Conservation (phyloP, 1,140 invertebrate species). For the Caligus rogercresseyi region DNA sequence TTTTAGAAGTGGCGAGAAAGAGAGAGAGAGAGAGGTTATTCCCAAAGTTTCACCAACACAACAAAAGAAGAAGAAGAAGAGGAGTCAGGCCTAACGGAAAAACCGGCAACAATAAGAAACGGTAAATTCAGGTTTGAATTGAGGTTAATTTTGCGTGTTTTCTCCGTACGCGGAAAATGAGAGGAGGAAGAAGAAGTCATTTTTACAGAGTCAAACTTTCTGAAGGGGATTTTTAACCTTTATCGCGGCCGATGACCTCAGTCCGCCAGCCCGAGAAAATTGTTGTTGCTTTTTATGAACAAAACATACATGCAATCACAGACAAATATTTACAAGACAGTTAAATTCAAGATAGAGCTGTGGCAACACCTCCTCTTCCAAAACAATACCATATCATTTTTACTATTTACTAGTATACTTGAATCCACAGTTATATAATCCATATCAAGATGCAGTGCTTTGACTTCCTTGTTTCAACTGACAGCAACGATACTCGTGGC, state of each 20-base stretch:
- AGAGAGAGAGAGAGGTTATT: too few species aligned
- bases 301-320: too few species aligned
- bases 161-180: neutral
- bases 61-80: neutral
- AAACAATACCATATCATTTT: too few species aligned
- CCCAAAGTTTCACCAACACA: too few species aligned
- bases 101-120: neutral
- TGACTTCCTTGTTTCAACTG: neutral
- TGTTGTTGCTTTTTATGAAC: neutral
- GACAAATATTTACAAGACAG: neutral
- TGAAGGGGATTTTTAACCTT: neutral
- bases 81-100: neutral
- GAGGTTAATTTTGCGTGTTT: neutral
- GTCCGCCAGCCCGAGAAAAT: neutral
- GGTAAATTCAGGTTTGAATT: neutral
- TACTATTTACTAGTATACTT: too few species aligned
- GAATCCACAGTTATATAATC: too few species aligned
- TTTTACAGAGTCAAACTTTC: neutral
- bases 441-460: neutral
- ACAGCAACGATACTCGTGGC: conserved; percentile 10
- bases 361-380: neutral
- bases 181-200: too few species aligned
- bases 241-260: neutral
- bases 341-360: neutral
- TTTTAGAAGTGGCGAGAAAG: too few species aligned